phyloP scores from a whole-genome alignment of 2,888 invertebrate genomes.

The Drosophila monieri region DNA sequence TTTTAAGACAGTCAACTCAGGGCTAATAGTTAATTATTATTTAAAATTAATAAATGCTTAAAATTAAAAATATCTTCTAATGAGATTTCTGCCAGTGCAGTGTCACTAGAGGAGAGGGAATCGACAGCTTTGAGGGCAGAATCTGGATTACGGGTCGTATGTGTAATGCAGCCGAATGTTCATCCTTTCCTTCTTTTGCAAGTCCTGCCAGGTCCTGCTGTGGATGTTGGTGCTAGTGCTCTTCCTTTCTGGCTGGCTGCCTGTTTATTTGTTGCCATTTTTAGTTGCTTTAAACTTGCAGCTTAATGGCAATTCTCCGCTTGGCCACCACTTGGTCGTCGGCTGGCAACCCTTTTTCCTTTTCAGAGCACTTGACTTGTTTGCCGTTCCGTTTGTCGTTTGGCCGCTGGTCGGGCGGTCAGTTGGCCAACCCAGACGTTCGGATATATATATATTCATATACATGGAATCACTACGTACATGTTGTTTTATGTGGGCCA shows the following conservation, averaged over 20 bases:
- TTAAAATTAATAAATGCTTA: too few species aligned
- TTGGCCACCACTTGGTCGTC: slow-evolving; percentile 42
- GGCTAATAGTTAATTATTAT: too few species aligned
- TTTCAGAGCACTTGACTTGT: slow-evolving; percentile 56
- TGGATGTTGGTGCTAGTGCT: slow-evolving; percentile 3
- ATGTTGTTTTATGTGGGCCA: slow-evolving; percentile 39
- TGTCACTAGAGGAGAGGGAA: slow-evolving; percentile 22
- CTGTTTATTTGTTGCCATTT: slow-evolving; percentile 69
- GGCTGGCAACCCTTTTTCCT: slow-evolving; percentile 20
- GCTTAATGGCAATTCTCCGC: slow-evolving; percentile 74
- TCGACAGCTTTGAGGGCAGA: slow-evolving; percentile 52
- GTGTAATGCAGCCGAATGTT: slow-evolving; percentile 44
- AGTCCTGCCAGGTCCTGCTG: slow-evolving; percentile 1
- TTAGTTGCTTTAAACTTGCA: slow-evolving; percentile 78
- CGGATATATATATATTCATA: slow-evolving; percentile 10
- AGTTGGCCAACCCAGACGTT: slow-evolving; percentile 29
- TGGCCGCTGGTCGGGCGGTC: slow-evolving; percentile 35
- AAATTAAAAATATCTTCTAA: not conserved
- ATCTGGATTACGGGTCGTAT: slow-evolving; percentile 61
- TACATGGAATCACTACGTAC: not conserved
- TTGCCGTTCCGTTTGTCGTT: slow-evolving; percentile 47
- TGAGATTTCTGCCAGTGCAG: slow-evolving; percentile 1
- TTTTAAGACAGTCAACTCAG: too few species aligned
- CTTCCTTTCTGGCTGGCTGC: slow-evolving; percentile 9
- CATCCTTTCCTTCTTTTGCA: slow-evolving; percentile 7